Conservation (phyloP, 1,140 invertebrate genomes). For the Lepidurus apus region DNA sequence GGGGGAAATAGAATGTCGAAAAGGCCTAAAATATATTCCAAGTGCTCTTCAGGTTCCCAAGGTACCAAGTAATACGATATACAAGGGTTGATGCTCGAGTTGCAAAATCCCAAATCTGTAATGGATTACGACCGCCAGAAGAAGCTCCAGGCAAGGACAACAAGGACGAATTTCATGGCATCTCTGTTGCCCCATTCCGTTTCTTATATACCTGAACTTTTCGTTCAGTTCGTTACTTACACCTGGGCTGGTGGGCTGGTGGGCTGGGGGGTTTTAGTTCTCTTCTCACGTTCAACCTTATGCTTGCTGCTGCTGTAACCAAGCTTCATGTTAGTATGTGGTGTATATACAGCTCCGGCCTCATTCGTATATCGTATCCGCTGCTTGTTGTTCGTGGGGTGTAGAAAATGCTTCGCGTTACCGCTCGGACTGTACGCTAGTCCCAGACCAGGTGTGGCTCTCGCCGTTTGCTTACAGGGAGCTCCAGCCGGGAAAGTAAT, state of each 20-base stretch:
- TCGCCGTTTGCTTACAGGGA: neutral
- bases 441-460: slow-evolving; percentile 16
- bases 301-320: slow-evolving; percentile 14
- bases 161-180: neutral
- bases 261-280: neutral
- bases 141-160: slow-evolving; percentile 17
- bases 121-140: neutral
- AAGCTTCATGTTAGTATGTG: slow-evolving; percentile 10
- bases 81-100: neutral
- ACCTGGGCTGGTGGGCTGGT: slow-evolving; percentile 2
- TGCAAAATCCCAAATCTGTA: neutral
- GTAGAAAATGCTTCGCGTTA: slow-evolving; percentile 19
- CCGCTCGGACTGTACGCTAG: neutral
- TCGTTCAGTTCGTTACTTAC: slow-evolving; percentile 4
- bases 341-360: neutral
- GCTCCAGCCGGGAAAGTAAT: neutral
- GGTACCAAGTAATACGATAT: neutral
- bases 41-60: neutral
- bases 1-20: neutral
- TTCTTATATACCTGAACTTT: neutral
- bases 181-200: neutral
- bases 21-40: neutral
- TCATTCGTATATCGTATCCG: neutral
- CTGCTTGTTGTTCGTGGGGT: neutral
- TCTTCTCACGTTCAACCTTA: slow-evolving; percentile 2